Evolutionary conservation across 1,140 invertebrate genomes (phyloP).

Genomic region (Subanguina moxae): DNA sequence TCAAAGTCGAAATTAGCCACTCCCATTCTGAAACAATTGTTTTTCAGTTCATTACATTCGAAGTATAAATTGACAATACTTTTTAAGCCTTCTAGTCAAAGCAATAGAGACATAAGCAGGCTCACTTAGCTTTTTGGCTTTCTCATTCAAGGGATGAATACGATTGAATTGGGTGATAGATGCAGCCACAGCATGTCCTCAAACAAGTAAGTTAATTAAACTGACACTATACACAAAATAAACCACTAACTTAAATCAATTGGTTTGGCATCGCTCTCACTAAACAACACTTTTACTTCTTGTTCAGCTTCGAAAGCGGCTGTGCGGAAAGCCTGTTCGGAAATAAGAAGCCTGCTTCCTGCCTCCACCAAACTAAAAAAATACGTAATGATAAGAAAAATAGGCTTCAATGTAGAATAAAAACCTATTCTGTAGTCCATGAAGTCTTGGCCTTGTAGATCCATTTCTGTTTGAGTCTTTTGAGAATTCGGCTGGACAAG

Average conservation of each 20-base stretch:
- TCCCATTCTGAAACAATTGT: neutral
- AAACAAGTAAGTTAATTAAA: neutral
- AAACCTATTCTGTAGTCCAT: constrained; percentile 1
- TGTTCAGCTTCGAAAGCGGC: constrained; percentile 25
- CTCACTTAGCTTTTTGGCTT: constrained; percentile 32
- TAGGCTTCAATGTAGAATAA: no score
- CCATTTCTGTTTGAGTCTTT: neutral
- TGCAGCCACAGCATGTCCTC: constrained; percentile 29
- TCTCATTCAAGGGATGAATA: constrained; percentile 20
- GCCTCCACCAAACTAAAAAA: neutral
- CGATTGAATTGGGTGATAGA: constrained; percentile 25
- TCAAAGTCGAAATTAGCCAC: constrained; percentile 13
- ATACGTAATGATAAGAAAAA: no score
- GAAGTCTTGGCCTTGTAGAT: neutral
- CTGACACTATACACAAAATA: neutral
- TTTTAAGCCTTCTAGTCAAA: constrained; percentile 31
- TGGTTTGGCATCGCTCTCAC: constrained; percentile 13
- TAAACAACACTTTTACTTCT: constrained; percentile 27
- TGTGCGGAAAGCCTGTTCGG: neutral
- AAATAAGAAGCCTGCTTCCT: neutral
- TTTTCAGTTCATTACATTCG: neutral
- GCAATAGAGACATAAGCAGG: constrained; percentile 33
- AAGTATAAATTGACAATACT: constrained; percentile 10
- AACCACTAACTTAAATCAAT: constrained; percentile 24
- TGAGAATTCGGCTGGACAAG: constrained; percentile 14